phyloP scores from a whole-genome alignment of 2,888 invertebrate species.

The Morpho helenor region DNA sequence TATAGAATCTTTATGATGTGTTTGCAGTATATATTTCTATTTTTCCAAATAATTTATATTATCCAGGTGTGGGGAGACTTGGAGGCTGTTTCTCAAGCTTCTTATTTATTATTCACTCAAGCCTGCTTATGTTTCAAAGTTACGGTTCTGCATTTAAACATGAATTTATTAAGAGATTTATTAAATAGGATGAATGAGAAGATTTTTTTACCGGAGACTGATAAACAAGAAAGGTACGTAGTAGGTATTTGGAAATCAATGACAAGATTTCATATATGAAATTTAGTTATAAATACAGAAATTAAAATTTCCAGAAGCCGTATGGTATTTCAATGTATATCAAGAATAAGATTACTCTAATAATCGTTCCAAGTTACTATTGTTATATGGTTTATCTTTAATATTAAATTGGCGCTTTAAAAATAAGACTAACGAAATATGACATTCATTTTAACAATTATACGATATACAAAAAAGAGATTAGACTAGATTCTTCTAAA shows the following conservation, averaged over 20 bases:
- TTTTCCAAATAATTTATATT: constrained; percentile 61
- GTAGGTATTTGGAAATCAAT: not conserved
- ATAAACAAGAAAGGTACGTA: constrained; percentile 47
- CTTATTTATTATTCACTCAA: constrained; percentile 61
- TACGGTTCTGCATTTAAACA: constrained; percentile 54
- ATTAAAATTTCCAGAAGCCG: too few relatives aligned
- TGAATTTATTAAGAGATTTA: constrained; percentile 41
- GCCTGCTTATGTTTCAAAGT: constrained; percentile 67
- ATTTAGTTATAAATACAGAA: too few relatives aligned
- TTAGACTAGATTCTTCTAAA: too few relatives aligned
- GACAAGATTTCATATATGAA: too few relatives aligned
- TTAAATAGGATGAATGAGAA: constrained; percentile 51
- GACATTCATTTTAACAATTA: too few relatives aligned
- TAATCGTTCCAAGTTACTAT: too few relatives aligned
- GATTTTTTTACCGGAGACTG: constrained; percentile 46
- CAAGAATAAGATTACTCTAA: too few relatives aligned
- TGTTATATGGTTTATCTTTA: too few relatives aligned
- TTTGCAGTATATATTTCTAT: constrained; percentile 54
- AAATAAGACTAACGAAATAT: too few relatives aligned
- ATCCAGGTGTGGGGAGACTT: constrained; percentile 62
- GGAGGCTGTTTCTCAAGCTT: constrained; percentile 61
- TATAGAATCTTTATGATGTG: constrained; percentile 50
- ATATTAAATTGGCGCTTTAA: too few relatives aligned
- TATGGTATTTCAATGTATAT: too few relatives aligned
- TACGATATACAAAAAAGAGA: too few relatives aligned